Base-by-base conservation (phyloP, 2,113 vertebrate genomes). In the Callocephalon fimbriatum region DNA sequence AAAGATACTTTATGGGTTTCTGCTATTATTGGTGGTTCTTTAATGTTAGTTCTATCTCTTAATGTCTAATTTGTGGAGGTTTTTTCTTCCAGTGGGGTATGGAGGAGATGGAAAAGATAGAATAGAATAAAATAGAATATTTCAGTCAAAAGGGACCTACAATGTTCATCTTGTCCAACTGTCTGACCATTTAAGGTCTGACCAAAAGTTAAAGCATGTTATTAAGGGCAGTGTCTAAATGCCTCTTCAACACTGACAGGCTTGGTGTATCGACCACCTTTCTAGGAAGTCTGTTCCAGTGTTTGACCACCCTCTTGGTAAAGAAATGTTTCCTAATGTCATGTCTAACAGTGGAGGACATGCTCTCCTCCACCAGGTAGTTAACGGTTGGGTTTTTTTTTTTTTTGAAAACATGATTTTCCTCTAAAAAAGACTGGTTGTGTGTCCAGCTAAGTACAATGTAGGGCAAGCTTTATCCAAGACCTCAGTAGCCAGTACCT, bases 151-250 rank as follows among this genome's bases (percentile, higher is more conserved):
- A 61, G 7, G 1, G 7, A 40, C 35, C 7, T 45, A 6, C 20
- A 12, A 2, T 0, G 1, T 42, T 10, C 6, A n/a, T 8, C 65
- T 29, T 21, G 3, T 38, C 31, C 44, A 65, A 20, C 6, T 37
- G 15, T n/a, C 21, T 51, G 27, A 56, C 7, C 29, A 23, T 12
- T 35, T 26, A 20, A n/a, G 16, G 42, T 42, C 4, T 58, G 18
- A 51, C 11, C 68, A 72, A 40, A 58, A 21, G 8, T 51, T 88
- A 18, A 74, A 74, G 44, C 6, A 5, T 0, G 0, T 32, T 51
- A 8, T 82, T 59, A 44, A 61, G 6, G 12, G 6, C 1, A 1
- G 37, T 42, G 61, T 38, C n/a, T 40, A 53, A 58, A 58, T 23
- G 21, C 9, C 56, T 58, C 32, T 58, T 58, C 32, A 23, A 35